These are phyloP conservation scores for Deroptyus accipitrinus DNA, from an alignment of 2,113 vertebrate genomes.

Conservation along the genomic window DNA sequence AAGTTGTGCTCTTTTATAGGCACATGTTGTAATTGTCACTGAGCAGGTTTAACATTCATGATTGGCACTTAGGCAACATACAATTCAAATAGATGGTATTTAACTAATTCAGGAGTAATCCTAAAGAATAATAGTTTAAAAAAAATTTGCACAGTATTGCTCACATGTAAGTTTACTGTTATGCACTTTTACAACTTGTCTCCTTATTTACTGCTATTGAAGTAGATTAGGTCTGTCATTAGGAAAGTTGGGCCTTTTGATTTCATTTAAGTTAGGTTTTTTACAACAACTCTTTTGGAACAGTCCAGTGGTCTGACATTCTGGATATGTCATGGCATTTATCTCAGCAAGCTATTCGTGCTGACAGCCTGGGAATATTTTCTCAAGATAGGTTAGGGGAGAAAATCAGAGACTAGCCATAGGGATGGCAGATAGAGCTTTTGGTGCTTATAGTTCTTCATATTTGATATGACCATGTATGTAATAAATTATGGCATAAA, in stretches of 20 bases:
- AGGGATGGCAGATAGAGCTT: background rate
- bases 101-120: background rate
- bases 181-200: background rate
- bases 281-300: background rate
- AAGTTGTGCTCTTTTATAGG: background rate
- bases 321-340: background rate
- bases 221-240: background rate
- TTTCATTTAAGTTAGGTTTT: background rate
- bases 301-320: background rate
- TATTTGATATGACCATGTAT: background rate
- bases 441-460: background rate
- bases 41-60: slow-evolving; percentile 9
- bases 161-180: background rate
- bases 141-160: background rate
- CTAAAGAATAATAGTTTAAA: background rate
- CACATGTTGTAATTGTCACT: background rate
- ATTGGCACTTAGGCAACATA: slow-evolving; percentile 28
- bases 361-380: background rate
- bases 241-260: background rate
- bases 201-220: background rate
- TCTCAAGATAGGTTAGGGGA: background rate
- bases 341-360: background rate
- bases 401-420: background rate
- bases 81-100: slow-evolving; percentile 28
- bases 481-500: background rate